Evolutionary conservation across 2,797 vertebrate species (phyloP).

Genomic region (Anguilla anguilla): DNA sequence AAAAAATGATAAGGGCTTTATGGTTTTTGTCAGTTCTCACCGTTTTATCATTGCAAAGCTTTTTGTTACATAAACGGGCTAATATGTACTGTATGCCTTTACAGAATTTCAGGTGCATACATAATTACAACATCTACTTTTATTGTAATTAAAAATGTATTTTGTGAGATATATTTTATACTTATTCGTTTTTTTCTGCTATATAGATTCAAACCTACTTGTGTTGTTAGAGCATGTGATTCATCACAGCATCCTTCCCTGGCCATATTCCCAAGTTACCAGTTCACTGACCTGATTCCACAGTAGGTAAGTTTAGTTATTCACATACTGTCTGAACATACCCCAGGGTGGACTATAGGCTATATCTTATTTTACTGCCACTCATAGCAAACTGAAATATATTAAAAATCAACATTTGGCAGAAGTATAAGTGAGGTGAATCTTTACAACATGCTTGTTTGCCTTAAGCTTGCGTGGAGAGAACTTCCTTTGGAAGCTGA

Average conservation of each 20-base stretch:
- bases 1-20: not conserved
- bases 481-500: not conserved
- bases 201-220: not conserved
- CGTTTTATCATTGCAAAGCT: no score
- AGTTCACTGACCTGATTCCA: not conserved
- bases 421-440: not conserved
- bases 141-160: not conserved
- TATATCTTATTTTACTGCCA: not conserved
- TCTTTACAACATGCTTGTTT: constrained; percentile 18
- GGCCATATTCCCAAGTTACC: not conserved
- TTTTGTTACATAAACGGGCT: not conserved
- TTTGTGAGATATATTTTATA: not conserved
- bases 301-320: not conserved
- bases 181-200: not conserved
- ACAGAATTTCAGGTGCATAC: not conserved
- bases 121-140: not conserved
- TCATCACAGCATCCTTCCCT: not conserved
- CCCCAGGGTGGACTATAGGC: not conserved
- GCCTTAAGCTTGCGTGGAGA: not conserved
- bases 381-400: constrained; percentile 15
- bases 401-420: constrained; percentile 3
- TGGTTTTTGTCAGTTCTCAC: no score
- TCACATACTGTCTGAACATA: not conserved
- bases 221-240: not conserved
- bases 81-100: not conserved